Evolutionary conservation across 2,888 invertebrate species (phyloP).

Genomic region (Chrysodeixis includens): DNA sequence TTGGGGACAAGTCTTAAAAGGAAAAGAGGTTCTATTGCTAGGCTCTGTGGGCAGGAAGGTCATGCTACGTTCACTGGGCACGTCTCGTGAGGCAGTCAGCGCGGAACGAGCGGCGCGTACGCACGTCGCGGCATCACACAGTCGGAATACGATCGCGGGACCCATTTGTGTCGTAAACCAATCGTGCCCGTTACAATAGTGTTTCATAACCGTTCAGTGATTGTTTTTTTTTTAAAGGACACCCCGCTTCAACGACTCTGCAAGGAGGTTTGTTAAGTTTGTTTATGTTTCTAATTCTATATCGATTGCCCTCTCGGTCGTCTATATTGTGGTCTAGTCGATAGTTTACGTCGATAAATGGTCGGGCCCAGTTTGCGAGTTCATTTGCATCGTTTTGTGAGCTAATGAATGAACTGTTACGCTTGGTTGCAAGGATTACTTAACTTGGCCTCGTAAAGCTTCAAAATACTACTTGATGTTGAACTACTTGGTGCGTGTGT

Average conservation of each 20-base stretch:
- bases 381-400: conserved; percentile 82
- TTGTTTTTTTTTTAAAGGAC: conserved; percentile 78
- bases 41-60: conserved; percentile 86
- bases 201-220: conserved; percentile 79
- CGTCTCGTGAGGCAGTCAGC: conserved; percentile 76
- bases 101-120: conserved; percentile 82
- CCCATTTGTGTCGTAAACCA: conserved; percentile 75
- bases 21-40: conserved; percentile 80
- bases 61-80: conserved; percentile 82
- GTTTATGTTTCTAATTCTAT: conserved; percentile 58
- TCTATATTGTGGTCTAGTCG: conserved; percentile 68
- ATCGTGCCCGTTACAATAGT: conserved; percentile 83
- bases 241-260: conserved; percentile 71
- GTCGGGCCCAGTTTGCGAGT: conserved; percentile 67
- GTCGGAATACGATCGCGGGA: conserved; percentile 73
- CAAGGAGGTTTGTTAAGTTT: conserved; percentile 77
- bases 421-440: conserved; percentile 79
- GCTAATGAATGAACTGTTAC: conserved; percentile 80
- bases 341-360: conserved; percentile 72
- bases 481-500: conserved; percentile 45
- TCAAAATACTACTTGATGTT: conserved; percentile 41
- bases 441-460: conserved; percentile 75
- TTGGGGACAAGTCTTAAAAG: conserved; percentile 71
- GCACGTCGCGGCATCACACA: conserved; percentile 71
- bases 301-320: conserved; percentile 60